Evolutionary conservation across 2,113 vertebrate species (phyloP), one percentile per base, ranked within the genome.

Genomic region (Pseudorhombus dupliciocellatus): DNA sequence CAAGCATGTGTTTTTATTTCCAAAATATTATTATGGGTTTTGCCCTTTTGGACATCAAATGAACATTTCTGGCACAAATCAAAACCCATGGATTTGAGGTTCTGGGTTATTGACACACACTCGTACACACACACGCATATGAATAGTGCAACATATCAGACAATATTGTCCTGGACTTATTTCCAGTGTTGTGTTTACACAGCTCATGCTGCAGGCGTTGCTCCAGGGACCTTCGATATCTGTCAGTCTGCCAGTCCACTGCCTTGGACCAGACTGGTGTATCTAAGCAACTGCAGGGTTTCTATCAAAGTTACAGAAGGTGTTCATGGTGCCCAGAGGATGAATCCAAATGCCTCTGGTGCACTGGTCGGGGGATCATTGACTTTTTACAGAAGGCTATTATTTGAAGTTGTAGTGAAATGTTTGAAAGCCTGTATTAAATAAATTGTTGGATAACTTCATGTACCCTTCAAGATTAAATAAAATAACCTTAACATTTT

Each of bases 1-100:
- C 25, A n/a, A 48, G 34, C 56, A 58, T 28, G 48, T 46, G 20
- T 52, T 12, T 53, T 66, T 24, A 59, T 66, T 26, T 57, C 14
- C 34, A 53, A 22, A 20, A 6, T 12, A 16, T 7, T 20, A 30
- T 31, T 22, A 24, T 2, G 63, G 53, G 15, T 51, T 40, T 16
- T 9, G 0, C 20, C 37, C 25, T 30, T 44, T 71, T 62, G 48
- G 20, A 28, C 18, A 28, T 44, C 18, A 34, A 56, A 24, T 44
- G 26, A n/a, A 62, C 62, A 63, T n/a, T 15, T 12, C 11, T 52
- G 30, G 12, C 40, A 42, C 20, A 25, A 63, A 37, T 28, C 10
- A 64, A 53, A 25, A 14, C 15, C 9, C 7, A 11, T 3, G 30
- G 11, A 10, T 9, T 25, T 61, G 25, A 44, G 14, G n/a, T 59